Evolutionary conservation across 1,140 invertebrate species (phyloP).

Genomic region (Orius insidiosus): DNA sequence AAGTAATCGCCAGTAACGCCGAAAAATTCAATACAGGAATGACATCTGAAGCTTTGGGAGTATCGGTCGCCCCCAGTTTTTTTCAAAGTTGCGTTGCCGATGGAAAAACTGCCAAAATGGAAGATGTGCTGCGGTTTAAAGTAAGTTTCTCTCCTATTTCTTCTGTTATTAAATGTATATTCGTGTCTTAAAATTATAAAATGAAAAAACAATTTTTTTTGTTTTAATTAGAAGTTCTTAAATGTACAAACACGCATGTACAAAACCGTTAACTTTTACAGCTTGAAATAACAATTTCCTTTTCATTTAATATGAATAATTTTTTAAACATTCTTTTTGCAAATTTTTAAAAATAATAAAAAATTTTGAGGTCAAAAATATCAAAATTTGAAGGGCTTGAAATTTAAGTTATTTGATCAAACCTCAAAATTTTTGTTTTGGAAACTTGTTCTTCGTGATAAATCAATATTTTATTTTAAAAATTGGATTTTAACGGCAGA

Average conservation of each 20-base stretch:
- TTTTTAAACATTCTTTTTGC: conserved; percentile 2
- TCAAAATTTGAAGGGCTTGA: too few relatives aligned
- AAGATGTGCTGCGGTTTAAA: conserved; percentile 86
- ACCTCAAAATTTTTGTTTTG: too few relatives aligned
- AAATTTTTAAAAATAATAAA: background rate
- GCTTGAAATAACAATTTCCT: too few relatives aligned
- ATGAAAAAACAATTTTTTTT: background rate
- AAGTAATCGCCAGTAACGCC: conserved; percentile 84
- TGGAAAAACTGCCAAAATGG: conserved; percentile 82
- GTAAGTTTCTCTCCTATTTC: conserved; percentile 30
- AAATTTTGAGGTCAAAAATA: too few relatives aligned
- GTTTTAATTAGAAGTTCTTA: background rate
- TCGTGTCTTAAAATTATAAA: background rate
- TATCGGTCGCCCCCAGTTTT: conserved; percentile 93
- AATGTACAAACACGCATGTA: too few relatives aligned
- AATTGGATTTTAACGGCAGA: too few relatives aligned
- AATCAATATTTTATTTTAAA: too few relatives aligned
- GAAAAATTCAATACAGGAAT: conserved; percentile 79
- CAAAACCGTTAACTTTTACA: too few relatives aligned
- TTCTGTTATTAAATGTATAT: background rate
- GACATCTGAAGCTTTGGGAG: conserved; percentile 89
- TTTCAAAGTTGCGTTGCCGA: conserved; percentile 91
- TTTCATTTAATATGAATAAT: background rate
- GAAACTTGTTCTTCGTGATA: too few relatives aligned
- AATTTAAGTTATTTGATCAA: too few relatives aligned